phyloP scores from a whole-genome alignment of 2,797 vertebrate genomes.

The Hirundo rustica region DNA sequence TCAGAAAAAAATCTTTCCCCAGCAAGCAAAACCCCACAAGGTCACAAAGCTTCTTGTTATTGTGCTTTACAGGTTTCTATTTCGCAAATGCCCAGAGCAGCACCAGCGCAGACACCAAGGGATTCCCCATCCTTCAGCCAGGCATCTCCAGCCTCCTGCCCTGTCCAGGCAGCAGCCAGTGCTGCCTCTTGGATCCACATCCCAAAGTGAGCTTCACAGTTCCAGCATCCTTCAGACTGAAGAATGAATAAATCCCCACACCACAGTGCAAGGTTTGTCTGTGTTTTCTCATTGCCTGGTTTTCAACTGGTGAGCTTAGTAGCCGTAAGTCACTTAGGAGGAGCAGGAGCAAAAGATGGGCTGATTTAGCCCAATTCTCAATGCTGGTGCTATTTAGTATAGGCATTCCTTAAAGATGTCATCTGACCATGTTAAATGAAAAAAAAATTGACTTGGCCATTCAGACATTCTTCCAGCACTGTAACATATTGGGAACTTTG shows the following conservation, averaged over 20 bases:
- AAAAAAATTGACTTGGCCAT: background rate
- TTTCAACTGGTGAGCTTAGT: background rate
- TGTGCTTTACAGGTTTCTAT: background rate
- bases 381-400: background rate
- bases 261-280: background rate
- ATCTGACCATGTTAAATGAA: background rate
- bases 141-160: background rate
- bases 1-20: background rate
- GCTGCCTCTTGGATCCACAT: background rate
- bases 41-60: background rate
- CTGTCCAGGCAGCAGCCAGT: background rate
- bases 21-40: background rate
- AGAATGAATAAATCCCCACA: background rate
- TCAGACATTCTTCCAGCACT: background rate
- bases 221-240: background rate
- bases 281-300: background rate
- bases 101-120: rapidly evolving
- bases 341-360: background rate
- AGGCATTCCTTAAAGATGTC: background rate
- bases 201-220: background rate
- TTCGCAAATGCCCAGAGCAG: rapidly evolving
- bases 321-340: background rate
- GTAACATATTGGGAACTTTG: background rate
- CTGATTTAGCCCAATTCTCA: background rate
- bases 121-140: background rate